A percentile compares a stretch with the other conserved stretches of the same genome.
These are phyloP conservation scores for Malthinus seriepunctatus DNA, from an alignment of 2,888 invertebrate genomes.

Conservation along the genomic window DNA sequence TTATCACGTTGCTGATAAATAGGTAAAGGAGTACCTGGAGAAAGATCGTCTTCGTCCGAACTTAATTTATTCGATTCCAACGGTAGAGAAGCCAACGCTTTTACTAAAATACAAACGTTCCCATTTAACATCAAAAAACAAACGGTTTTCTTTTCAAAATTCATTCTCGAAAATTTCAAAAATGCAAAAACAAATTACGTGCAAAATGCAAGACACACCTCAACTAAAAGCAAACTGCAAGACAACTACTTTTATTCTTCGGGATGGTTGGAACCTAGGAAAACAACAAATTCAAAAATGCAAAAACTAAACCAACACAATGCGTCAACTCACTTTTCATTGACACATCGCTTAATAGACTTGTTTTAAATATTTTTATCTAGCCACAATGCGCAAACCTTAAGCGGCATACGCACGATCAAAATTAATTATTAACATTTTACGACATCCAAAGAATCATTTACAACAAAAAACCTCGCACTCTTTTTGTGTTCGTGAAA, in stretches of 20 bases:
- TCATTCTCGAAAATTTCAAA: neutral
- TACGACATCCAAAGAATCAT: too few species aligned
- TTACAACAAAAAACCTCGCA: too few species aligned
- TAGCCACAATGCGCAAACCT: too few species aligned
- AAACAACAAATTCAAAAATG: conserved; percentile 37
- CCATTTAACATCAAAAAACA: neutral
- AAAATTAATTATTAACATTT: too few species aligned
- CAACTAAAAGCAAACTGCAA: conserved; percentile 36
- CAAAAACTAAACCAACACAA: conserved; percentile 29
- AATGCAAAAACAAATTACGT: conserved; percentile 13
- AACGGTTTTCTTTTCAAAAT: neutral
- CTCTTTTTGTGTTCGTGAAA: too few species aligned
- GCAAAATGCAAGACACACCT: conserved; percentile 37
- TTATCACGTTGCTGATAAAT: conserved; percentile 87
- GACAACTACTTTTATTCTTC: conserved; percentile 45
- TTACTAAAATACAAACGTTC: conserved; percentile 48
- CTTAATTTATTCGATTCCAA: conserved; percentile 57
- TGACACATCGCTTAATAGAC: too few species aligned
- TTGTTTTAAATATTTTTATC: neutral
- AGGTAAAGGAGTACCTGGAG: conserved; percentile 75
- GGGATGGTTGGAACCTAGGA: conserved; percentile 51
- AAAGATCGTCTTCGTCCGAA: conserved; percentile 72
- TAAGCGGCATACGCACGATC: too few species aligned
- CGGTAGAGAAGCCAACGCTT: conserved; percentile 76
- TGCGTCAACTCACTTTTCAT: conserved; percentile 7